Evolutionary conservation across 1,140 invertebrate genomes (phyloP), one percentile per base, ranked within the genome.

Genomic region (Helicoverpa zea): DNA sequence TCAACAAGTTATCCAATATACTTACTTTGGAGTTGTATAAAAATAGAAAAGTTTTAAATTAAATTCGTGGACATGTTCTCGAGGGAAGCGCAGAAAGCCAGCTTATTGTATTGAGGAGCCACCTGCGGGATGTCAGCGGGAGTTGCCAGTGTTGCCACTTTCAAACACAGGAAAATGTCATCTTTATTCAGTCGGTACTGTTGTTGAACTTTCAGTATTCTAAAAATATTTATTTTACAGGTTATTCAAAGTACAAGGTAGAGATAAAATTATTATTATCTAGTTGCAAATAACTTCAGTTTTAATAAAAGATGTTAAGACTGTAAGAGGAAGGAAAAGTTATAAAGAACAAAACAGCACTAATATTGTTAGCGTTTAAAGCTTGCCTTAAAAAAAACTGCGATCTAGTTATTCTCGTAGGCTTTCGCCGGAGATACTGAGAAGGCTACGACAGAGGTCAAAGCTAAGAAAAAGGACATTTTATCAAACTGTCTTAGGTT

Each of bases 1-100:
- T 54, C 56, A 80, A 16, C 58, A 80, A 75, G 23, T 80, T 70
- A 72, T 72, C 56, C 64, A 81, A 81, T 77, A 81, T 76, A 70
- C 63, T 52, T 73, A 70, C 63, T 52, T 73, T 68, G 61, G 75
- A 72, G 66, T 77, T 77, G 66, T 64, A 70, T 81, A 73, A 82
- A 82, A 82, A 79, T 82, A 68, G 68, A 68, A 79, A 82, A 82
- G 81, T 82, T 82, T 82, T 79, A 82, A 82, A 82, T 82, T 78
- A 79, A 74, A 82, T 82, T 74, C 68, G 66, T 30, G 49, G 43
- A 74, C 74, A 74, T 77, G 70, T 51, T 66, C 51, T 64, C 51
- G 47, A 11, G 66, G 47, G 63, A 63, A 51, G 47, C 47, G 56
- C 51, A 56, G 56, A 47, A 61, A 59, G 72, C 79, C 59, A 66